Percentiles rank a stretch among this genome's conserved stretches.
phyloP scores from a whole-genome alignment of 2,888 invertebrate species.

The Scrobipalpa costella region DNA sequence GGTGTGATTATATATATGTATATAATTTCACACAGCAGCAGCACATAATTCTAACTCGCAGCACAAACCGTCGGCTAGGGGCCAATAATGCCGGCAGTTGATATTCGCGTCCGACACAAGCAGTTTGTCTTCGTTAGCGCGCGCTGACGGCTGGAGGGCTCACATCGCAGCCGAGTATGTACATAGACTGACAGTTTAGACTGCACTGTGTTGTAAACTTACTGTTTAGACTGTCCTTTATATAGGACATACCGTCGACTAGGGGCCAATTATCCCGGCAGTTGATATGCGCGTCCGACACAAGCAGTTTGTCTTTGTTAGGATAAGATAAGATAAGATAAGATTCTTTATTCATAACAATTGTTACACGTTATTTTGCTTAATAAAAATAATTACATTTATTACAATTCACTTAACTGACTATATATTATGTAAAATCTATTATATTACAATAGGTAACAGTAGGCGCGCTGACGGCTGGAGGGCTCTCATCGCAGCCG shows the following conservation, averaged over 20 bases:
- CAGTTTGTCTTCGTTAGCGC: constrained; percentile 8
- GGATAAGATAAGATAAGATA: too few species aligned
- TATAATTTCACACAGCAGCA: not conserved
- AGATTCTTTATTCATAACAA: too few species aligned
- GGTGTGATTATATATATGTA: too few species aligned
- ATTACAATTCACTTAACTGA: too few species aligned
- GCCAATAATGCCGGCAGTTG: not conserved
- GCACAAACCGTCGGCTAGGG: not conserved
- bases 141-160: not conserved
- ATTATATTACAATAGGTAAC: too few species aligned
- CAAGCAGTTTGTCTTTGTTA: constrained; percentile 6
- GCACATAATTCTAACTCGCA: not conserved
- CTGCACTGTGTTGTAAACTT: not conserved
- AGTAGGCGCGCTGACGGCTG: too few species aligned
- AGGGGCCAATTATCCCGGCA: not conserved
- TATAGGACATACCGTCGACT: not conserved
- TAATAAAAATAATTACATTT: too few species aligned
- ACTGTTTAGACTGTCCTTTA: too few species aligned
- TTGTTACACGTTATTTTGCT: too few species aligned
- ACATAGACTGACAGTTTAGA: not conserved
- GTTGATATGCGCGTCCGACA: constrained; percentile 4
- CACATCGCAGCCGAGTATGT: not conserved
- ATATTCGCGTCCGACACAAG: not conserved
- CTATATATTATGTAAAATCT: too few species aligned
- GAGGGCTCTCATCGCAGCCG: too few species aligned